Evolutionary conservation across 1,140 invertebrate species (phyloP).

Genomic region (Drosophila aff.): DNA sequence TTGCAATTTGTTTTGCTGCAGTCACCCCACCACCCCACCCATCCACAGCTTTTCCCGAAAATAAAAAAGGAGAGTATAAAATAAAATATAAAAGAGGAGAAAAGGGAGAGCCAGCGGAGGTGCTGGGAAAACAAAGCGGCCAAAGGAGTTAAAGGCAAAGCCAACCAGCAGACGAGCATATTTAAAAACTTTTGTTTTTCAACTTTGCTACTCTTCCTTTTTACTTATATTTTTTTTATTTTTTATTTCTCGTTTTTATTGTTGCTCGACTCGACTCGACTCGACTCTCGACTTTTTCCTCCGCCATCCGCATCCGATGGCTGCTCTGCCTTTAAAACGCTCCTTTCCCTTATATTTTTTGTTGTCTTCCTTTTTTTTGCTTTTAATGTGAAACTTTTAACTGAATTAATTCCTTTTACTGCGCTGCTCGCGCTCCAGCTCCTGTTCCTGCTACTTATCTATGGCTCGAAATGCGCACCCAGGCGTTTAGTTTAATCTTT

Average conservation of each 20-base stretch:
- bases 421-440: constrained; percentile 44
- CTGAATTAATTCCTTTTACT: constrained; percentile 81
- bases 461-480: constrained; percentile 54
- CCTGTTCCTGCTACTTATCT: constrained; percentile 66
- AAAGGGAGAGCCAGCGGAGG: constrained; percentile 12
- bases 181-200: constrained; percentile 81
- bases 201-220: constrained; percentile 63
- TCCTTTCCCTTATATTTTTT: constrained; percentile 37
- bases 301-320: constrained; percentile 17
- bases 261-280: constrained; percentile 28
- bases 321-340: constrained; percentile 47
- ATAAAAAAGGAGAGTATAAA: constrained; percentile 17
- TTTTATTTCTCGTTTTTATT: constrained; percentile 56
- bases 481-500: constrained; percentile 67
- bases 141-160: constrained; percentile 76
- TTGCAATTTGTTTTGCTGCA: constrained; percentile 84
- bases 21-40: constrained; percentile 14
- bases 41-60: constrained; percentile 6
- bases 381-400: constrained; percentile 82
- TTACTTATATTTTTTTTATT: constrained; percentile 8
- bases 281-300: constrained; percentile 29
- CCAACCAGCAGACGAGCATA: constrained; percentile 79
- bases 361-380: constrained; percentile 25
- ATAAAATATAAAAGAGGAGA: constrained; percentile 7
- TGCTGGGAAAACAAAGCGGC: constrained; percentile 46